Evolutionary conservation across 2,113 vertebrate genomes (phyloP).

Genomic region (Potamarius usumacintae): DNA sequence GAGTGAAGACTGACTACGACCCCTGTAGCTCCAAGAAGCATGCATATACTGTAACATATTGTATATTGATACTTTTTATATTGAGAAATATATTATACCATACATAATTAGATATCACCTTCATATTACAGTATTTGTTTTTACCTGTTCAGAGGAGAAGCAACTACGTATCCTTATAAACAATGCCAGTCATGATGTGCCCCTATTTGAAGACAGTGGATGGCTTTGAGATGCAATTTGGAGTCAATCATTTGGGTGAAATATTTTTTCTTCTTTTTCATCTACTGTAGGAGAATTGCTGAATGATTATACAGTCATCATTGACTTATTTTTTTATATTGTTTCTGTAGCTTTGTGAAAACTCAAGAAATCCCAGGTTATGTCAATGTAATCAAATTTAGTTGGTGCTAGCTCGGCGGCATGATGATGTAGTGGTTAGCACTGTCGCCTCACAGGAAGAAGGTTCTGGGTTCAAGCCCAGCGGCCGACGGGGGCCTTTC

Average conservation of each 20-base stretch:
- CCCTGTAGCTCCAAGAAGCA: not conserved
- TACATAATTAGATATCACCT: not conserved
- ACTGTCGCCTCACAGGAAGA: too few species aligned
- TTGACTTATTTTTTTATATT: not conserved
- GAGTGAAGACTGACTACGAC: not conserved
- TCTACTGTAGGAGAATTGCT: not conserved
- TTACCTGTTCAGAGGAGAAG: slow-evolving; percentile 54
- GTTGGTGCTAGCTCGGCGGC: not conserved
- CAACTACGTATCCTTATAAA: slow-evolving; percentile 62
- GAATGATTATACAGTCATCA: not conserved
- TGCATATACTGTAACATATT: not conserved
- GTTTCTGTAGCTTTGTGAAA: not conserved
- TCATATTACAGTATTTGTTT: not conserved
- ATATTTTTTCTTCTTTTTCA: not conserved
- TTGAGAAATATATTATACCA: not conserved
- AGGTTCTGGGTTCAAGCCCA: too few species aligned
- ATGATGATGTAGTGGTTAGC: too few species aligned
- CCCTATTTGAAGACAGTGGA: slow-evolving; percentile 63
- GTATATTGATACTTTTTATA: not conserved
- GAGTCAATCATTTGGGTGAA: slow-evolving; percentile 66
- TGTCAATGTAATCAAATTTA: not conserved
- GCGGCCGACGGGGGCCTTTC: too few species aligned
- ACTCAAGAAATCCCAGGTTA: not conserved
- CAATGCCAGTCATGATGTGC: slow-evolving; percentile 66
- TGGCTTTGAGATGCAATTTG: slow-evolving; percentile 68